Base-by-base conservation (phyloP, 2,888 invertebrate genomes). In the Orgyia antiqua region DNA sequence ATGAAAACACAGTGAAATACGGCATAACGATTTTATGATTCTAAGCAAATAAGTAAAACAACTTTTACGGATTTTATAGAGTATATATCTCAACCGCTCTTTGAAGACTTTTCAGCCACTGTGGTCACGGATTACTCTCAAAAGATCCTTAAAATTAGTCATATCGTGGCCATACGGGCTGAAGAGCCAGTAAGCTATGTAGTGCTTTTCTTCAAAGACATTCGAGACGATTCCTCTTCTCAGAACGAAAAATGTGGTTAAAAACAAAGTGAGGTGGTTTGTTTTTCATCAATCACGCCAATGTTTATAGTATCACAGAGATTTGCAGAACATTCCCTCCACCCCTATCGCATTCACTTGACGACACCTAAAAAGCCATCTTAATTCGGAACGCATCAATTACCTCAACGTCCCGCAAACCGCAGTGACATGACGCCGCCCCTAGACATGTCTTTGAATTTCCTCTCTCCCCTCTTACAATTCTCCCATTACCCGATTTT, bases 381-480 rank as follows among this genome's bases (percentile, higher is more conserved):
- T 61, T 59, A 62, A 68, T 65, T 61, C 63, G 49, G 57, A 68
- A 66, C 71, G 66, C 76, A 79, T 79, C 78, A 76, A 79, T 80
- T 75, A 74, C 68, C 59, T 55, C 45, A 39, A 47, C 53, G 44
- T 54, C 45, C 59, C 57, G 39, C 40, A 51, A 60, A 63, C 66
- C 70, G 68, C 65, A 48, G 64, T 68, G 74, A 73, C 76, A 65
- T 68, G 64, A 69, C 62, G 48, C 75, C 79, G 75, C 80, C 79
- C 79, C 68, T 64, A 67, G 61, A 75, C 79, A 77, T 66, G 76
- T 76, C 77, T 77, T 74, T 73, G 70, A 67, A 66, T 67, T 61
- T 58, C 45, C 42, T 48, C 51, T 51, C 54, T 57, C 63, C 36
- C 40, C 32, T 39, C 27, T 29, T 36, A 29, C 24, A 33, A 35